These are phyloP conservation scores for Zophobas atratus DNA, from an alignment of 1,140 invertebrate species.

Conservation along the genomic window DNA sequence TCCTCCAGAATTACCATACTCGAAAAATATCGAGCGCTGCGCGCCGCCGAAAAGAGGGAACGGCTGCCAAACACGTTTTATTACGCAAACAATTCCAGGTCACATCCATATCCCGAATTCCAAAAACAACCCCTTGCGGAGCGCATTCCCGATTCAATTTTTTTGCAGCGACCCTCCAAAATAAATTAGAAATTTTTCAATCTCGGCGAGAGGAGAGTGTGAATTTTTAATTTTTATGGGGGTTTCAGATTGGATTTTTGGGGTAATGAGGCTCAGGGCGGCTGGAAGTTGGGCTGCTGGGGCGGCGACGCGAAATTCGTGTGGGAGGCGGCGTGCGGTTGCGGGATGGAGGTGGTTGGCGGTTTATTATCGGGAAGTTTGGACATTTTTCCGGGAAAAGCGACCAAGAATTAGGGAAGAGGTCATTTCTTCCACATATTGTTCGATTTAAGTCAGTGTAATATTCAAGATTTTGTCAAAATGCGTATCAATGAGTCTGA, in stretches of 20 bases:
- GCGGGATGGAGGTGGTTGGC: too few species aligned
- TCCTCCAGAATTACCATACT: background rate
- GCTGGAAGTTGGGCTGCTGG: background rate
- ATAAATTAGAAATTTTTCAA: conserved; percentile 31
- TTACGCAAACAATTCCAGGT: background rate
- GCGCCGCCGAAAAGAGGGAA: background rate
- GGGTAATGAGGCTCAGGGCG: background rate
- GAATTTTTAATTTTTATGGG: conserved; percentile 34
- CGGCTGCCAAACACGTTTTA: background rate
- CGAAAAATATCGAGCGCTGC: background rate
- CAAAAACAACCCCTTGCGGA: background rate
- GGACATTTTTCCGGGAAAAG: too few species aligned
- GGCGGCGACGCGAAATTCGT: background rate
- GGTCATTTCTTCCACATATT: too few species aligned
- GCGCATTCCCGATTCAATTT: background rate
- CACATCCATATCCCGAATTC: background rate
- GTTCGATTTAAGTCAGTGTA: too few species aligned
- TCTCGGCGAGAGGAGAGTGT: conserved; percentile 4
- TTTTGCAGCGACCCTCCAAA: background rate
- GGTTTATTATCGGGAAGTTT: too few species aligned
- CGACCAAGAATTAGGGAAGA: too few species aligned
- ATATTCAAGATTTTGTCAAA: too few species aligned
- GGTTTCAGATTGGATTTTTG: conserved; percentile 25
- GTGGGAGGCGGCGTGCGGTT: too few species aligned
- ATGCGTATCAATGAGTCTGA: too few species aligned